These are phyloP conservation scores for Zaprionus taronus DNA, from an alignment of 1,140 invertebrate genomes.

Conservation along the genomic window DNA sequence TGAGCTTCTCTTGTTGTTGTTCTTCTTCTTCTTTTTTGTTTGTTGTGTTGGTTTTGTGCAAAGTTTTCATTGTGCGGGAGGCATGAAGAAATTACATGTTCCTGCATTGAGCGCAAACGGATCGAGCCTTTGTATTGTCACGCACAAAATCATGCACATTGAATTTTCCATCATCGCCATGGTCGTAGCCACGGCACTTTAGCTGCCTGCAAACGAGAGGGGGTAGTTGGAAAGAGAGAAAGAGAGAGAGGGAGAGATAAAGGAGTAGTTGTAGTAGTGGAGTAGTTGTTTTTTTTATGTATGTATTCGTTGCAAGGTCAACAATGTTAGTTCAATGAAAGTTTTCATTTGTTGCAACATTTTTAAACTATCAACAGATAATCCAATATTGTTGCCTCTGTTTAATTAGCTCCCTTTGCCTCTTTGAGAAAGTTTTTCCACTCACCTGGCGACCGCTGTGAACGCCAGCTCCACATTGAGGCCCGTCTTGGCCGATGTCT, in stretches of 20 bases:
- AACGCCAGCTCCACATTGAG: conserved; percentile 93
- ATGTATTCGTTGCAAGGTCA: background rate
- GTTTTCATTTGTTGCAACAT: background rate
- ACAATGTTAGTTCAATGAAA: background rate
- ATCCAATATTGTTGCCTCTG: background rate
- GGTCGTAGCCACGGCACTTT: conserved; percentile 86
- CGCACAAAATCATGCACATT: conserved; percentile 89
- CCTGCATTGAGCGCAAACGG: conserved; percentile 85
- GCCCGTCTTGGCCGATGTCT: conserved; percentile 94
- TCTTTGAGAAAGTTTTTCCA: conserved; percentile 18
- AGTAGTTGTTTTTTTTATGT: background rate
- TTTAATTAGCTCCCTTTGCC: background rate
- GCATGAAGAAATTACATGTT: conserved; percentile 70
- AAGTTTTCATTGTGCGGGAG: conserved; percentile 50
- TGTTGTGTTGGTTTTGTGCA: conserved; percentile 47
- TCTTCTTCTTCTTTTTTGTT: conserved; percentile 16
- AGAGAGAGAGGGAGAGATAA: background rate
- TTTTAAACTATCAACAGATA: background rate
- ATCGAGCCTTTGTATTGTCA: conserved; percentile 86
- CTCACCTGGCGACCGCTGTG: conserved; percentile 89
- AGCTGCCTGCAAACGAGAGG: conserved; percentile 86
- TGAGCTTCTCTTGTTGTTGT: conserved; percentile 36
- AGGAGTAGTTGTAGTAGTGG: background rate
- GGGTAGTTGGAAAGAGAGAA: conserved; percentile 3
- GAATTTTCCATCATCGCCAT: conserved; percentile 87